A percentile compares a stretch with the other conserved stretches of the same genome.
Conservation (phyloP, 2,888 invertebrate genomes). For the Ophion obscuratus region DNA sequence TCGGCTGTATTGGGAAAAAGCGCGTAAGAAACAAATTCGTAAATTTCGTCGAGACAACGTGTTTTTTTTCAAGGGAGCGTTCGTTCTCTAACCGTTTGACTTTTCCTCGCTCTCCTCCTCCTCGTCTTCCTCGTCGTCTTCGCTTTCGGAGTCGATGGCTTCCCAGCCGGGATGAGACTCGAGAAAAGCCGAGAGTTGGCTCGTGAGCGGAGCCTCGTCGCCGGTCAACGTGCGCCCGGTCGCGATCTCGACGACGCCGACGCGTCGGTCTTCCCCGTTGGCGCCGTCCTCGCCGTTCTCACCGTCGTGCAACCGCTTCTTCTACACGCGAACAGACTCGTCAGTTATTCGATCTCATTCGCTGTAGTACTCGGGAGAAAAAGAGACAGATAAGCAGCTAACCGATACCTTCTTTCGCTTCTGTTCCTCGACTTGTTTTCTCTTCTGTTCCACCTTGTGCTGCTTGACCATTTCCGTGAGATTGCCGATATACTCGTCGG, state of each 20-base stretch:
- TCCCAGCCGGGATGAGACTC: constrained; percentile 98
- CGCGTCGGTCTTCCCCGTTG: constrained; percentile 92
- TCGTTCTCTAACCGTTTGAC: constrained; percentile 65
- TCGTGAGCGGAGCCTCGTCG: constrained; percentile 94
- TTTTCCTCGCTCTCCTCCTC: constrained; percentile 85
- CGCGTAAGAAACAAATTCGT: background rate
- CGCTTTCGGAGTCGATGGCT: constrained; percentile 91
- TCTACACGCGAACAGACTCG: constrained; percentile 84
- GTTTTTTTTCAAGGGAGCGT: too few species aligned
- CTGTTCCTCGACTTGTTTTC: constrained; percentile 95
- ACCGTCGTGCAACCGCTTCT: constrained; percentile 88
- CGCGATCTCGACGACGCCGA: constrained; percentile 94
- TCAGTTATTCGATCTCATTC: constrained; percentile 91
- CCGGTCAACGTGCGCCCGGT: constrained; percentile 91
- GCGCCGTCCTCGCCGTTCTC: constrained; percentile 88
- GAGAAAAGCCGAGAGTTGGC: constrained; percentile 94
- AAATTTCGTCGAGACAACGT: background rate
- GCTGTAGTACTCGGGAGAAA: background rate
- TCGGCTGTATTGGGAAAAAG: constrained; percentile 53
- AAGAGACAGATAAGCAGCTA: constrained; percentile 16
- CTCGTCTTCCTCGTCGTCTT: constrained; percentile 87
- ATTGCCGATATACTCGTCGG: constrained; percentile 99
- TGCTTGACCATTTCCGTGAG: constrained; percentile 98
- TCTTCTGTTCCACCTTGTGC: constrained; percentile 96
- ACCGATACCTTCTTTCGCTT: constrained; percentile 85